Percentiles rank a stretch among this genome's conserved stretches.
Evolutionary conservation across 2,797 vertebrate species (phyloP).

Genomic region (Smutsia temminckii): DNA sequence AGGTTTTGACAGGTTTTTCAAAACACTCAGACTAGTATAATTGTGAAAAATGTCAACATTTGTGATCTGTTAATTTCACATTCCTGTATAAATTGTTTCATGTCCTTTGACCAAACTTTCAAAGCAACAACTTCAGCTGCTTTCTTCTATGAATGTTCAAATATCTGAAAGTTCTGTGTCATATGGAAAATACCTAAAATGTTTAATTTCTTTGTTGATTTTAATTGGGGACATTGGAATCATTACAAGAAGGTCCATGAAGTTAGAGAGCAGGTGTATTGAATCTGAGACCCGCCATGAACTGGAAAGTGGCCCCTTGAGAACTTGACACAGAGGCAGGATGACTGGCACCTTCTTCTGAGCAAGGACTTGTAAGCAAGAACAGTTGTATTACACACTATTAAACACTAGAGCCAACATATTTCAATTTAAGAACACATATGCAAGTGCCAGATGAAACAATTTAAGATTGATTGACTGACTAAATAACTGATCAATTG

Average conservation of each 20-base stretch:
- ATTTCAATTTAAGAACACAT: background rate
- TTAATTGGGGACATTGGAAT: background rate
- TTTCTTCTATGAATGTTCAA: background rate
- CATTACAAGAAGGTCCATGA: background rate
- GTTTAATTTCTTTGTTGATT: background rate
- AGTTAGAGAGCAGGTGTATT: accelerated
- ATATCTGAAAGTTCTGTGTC: background rate
- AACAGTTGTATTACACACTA: accelerated
- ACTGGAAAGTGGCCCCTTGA: accelerated
- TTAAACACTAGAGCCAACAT: accelerated
- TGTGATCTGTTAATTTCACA: background rate
- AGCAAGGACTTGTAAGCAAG: accelerated
- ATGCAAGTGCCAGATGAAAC: accelerated
- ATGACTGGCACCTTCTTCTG: background rate
- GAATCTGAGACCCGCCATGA: accelerated
- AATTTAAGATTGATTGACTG: no score
- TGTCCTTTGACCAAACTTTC: background rate
- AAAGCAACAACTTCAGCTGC: no score
- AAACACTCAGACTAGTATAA: background rate
- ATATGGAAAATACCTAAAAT: background rate
- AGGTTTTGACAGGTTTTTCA: background rate
- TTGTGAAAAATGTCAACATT: background rate
- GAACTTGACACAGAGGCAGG: accelerated
- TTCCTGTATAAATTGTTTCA: background rate
- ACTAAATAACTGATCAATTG: background rate